Evolutionary conservation across 2,113 vertebrate species (phyloP).

Genomic region (Laticauda laticaudata): DNA sequence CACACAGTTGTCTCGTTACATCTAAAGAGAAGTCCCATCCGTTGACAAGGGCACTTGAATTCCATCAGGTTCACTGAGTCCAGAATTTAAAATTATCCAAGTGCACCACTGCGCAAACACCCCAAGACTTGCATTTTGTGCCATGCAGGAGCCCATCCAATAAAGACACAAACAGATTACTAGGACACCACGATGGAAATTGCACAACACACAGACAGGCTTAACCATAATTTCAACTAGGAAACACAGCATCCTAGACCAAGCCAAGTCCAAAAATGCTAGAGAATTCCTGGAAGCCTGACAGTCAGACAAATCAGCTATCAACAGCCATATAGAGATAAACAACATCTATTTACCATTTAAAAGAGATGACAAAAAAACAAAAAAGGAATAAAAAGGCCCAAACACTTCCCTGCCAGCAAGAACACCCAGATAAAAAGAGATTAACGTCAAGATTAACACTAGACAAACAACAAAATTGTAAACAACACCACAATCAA

Average conservation of each 20-base stretch:
- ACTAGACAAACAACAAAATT: too few species aligned
- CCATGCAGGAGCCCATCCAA: not conserved
- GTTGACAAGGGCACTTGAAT: not conserved
- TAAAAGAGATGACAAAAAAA: too few species aligned
- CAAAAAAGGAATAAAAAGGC: too few species aligned
- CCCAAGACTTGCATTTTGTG: not conserved
- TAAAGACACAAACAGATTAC: not conserved
- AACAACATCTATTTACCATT: too few species aligned
- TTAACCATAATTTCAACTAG: not conserved
- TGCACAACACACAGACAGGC: not conserved
- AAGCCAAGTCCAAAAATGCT: not conserved
- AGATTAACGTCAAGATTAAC: too few species aligned
- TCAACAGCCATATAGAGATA: not conserved
- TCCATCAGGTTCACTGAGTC: not conserved
- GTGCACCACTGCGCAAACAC: not conserved
- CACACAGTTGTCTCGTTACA: not conserved
- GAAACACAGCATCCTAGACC: not conserved
- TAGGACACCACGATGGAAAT: not conserved
- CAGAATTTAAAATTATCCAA: not conserved
- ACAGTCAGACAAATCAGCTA: not conserved
- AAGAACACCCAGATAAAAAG: too few species aligned
- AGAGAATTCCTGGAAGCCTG: not conserved
- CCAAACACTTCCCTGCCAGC: too few species aligned
- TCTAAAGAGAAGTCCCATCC: not conserved
- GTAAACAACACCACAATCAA: too few species aligned